Percentiles rank a stretch among this genome's conserved stretches.
These are phyloP conservation scores for Chelonus insularis DNA, from an alignment of 1,140 invertebrate species.

Conservation along the genomic window DNA sequence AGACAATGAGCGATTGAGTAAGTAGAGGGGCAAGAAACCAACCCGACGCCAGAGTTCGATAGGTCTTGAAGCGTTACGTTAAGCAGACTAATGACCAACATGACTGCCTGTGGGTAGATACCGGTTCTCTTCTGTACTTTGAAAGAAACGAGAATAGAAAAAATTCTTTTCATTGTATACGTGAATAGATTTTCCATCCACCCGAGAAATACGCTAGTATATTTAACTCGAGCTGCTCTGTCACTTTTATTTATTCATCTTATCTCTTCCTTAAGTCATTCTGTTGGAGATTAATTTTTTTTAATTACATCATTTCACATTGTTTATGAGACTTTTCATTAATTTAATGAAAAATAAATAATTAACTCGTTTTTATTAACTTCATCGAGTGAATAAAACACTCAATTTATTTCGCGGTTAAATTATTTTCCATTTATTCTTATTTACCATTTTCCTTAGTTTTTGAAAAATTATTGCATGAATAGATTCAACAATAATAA, in stretches of 20 bases:
- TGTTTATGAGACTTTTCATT: no score
- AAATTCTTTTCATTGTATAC: not conserved
- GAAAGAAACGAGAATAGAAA: slow-evolving; percentile 10
- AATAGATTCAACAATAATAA: no score
- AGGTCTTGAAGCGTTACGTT: slow-evolving; percentile 46
- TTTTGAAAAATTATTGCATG: no score
- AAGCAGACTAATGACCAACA: slow-evolving; percentile 52
- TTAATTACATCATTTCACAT: not conserved
- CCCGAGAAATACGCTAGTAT: not conserved
- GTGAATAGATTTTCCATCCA: not conserved
- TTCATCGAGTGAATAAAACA: no score
- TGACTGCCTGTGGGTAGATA: slow-evolving; percentile 49
- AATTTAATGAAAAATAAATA: no score
- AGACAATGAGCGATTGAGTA: not conserved
- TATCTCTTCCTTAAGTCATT: no score
- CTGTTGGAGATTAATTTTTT: no score
- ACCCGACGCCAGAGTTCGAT: slow-evolving; percentile 31
- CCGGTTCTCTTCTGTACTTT: slow-evolving; percentile 39
- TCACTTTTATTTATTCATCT: not conserved
- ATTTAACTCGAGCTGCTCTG: not conserved
- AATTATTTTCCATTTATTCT: no score
- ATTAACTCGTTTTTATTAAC: no score
- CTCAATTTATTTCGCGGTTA: no score
- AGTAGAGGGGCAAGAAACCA: not conserved
- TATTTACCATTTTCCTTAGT: no score